These are phyloP conservation scores for Ginglymostoma cirratum DNA, from an alignment of 2,113 vertebrate species.

Conservation along the genomic window DNA sequence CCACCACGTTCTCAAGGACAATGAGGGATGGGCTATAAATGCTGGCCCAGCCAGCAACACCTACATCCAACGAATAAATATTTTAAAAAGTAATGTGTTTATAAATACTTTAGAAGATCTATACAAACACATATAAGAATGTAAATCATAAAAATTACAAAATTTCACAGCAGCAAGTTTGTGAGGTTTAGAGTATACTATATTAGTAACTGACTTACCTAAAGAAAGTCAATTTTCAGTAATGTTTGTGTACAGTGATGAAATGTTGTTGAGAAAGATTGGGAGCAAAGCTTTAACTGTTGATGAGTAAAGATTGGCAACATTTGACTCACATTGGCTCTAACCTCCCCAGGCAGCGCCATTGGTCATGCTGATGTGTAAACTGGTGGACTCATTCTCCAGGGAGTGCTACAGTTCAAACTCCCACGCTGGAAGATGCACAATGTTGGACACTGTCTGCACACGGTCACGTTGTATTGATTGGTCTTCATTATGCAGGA, in stretches of 20 bases:
- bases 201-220: neutral
- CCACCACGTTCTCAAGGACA: too few relatives aligned
- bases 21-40: too few relatives aligned
- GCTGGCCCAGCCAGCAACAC: too few relatives aligned
- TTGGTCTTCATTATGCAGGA: neutral
- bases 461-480: neutral
- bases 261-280: neutral
- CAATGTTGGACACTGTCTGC: neutral
- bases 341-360: neutral
- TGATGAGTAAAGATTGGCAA: neutral
- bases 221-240: neutral
- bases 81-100: too few relatives aligned
- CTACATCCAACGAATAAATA: too few relatives aligned
- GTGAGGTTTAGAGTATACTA: neutral
- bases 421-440: neutral
- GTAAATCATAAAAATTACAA: neutral
- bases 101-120: neutral
- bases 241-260: neutral
- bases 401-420: neutral
- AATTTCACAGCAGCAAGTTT: neutral
- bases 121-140: neutral
- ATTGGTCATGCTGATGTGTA: neutral
- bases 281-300: too few relatives aligned
- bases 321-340: neutral
- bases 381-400: slow-evolving; percentile 3